Base-by-base conservation (phyloP, 2,113 vertebrate species). In the Proterorhinus semilunaris region DNA sequence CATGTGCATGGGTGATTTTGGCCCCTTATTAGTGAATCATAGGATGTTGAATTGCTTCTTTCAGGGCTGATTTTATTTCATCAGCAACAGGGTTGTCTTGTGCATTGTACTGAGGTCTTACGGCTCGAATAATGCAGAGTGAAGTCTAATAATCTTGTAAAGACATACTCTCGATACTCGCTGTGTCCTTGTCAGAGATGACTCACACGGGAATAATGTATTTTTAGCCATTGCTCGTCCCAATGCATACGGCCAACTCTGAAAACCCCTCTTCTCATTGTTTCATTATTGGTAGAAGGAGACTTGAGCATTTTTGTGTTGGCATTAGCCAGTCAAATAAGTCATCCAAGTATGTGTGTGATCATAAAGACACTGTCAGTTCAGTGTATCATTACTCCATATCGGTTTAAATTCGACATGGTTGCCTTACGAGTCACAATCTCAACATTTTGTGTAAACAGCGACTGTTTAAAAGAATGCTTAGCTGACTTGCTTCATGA, bases 11-110 rank as follows among this genome's bases (percentile, higher is more conserved):
- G 70, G 53, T 54, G 3, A 65, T 13, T 69, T 50, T 12, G 49
- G 55, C 65, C 43, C 36, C 27, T 36, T 36, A 36, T 62, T 27
- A 55, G 13, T 66, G 71, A 54, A 58, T 79, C 61, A 71, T 48
- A 10, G 17, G 47, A 43, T 27, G 65, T 21, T 48, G 52, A 43
- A 65, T 70, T 21, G 21, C 21, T 21, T 21, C 21, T 21, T 68
- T 45, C 10, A 8, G 8, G 3, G 36, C 51, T 16, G 12, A 16
- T 74, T 42, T 13, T 42, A 67, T 53, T 76, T 21, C 7, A 64
- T 36, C 21, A 21, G 52, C 66, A 68, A 74, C 68, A 36, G 15
- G 36, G 65, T 65, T 16, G 52, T 65, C 57, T 48, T 45, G 36
- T 69, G 52, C 47, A 6, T 12, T 1, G 58, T 68, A 52, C 48